Evolutionary conservation across 2,113 vertebrate genomes (phyloP), one percentile per base, ranked within the genome.

Genomic region (Ictidomys tridecemlineatus): DNA sequence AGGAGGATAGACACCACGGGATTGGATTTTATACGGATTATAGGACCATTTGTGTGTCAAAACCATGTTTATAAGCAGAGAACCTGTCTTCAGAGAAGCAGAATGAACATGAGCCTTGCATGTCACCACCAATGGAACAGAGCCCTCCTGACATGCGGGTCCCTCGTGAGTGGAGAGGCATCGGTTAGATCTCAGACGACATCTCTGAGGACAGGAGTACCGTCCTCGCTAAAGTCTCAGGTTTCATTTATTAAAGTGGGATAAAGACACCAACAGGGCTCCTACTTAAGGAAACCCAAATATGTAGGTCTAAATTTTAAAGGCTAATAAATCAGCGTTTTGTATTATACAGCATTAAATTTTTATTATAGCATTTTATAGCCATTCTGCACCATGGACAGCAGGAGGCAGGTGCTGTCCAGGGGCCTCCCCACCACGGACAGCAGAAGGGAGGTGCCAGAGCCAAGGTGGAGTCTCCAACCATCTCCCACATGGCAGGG

Each of bases 31-130:
- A 26, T 51, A 65, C 11, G 69, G 5, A 39, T 39, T 39, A 89
- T 65, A 82, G 48, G 69, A 80, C 24, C 56, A 65, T 86, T 95
- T 84, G 87, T 63, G 61, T 82, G 69, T 82, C 48, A 84, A 89
- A 90, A 39, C 74, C 42, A 16, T 93, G 78, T 85, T 90, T 86
- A 92, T 89, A 78, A 84, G 65, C 70, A 65, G 22, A 11, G 32
- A 72, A 74, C 74, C 48, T 83, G 88, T 70, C 80, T 92, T 94
- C 53, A 69, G 88, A 69, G 51, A 8, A 53, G 83, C 37, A 77
- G 77, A 79, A 74, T 26, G 61, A 89, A 83, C 93, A 89, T 37
- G 48, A 53, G 51, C 72, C 26, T 70, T 39, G 17, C 37, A n/a
- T 42, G n/a, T 89, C 91, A 58, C 79, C 73, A 79, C 73, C 88